A percentile compares a stretch with the other conserved stretches of the same genome.
Evolutionary conservation across 2,113 vertebrate species (phyloP).

Genomic region (Himantopus leucocephalus): DNA sequence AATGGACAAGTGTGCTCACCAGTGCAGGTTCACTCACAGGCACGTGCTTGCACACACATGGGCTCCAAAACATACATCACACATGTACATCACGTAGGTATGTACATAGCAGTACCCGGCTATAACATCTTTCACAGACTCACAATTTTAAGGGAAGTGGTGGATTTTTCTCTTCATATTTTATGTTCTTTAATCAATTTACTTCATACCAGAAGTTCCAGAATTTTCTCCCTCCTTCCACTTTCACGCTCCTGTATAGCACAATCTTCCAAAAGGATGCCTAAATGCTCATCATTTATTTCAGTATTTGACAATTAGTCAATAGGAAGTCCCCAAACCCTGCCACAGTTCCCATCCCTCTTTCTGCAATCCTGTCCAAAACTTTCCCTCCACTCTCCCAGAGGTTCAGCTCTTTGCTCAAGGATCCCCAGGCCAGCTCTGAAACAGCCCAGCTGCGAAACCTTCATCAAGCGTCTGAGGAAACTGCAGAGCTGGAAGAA

Average conservation of each 20-base stretch:
- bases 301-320: neutral
- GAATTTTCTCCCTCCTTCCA: neutral
- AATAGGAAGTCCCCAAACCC: neutral
- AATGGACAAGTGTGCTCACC: neutral
- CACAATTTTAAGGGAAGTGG: neutral
- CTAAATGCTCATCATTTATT: neutral
- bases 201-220: neutral
- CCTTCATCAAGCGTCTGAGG: neutral
- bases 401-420: neutral
- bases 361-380: neutral
- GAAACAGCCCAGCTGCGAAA: neutral
- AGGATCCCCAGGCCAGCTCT: neutral
- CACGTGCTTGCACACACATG: neutral
- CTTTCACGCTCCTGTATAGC: neutral
- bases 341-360: neutral
- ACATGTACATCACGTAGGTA: neutral
- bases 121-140: neutral
- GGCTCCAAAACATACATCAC: neutral
- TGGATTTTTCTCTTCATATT: neutral
- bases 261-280: neutral
- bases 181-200: neutral
- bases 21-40: neutral
- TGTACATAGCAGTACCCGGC: neutral
- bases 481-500: neutral
- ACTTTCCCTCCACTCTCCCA: neutral